Conservation (phyloP, 2,113 vertebrate species). For the human region GRCh38 chr2:238362001-238362500, state of each 20-base stretch:
- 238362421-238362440: neutral
- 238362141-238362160: neutral
- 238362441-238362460: neutral
- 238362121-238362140: neutral
- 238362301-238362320: neutral
- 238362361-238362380: neutral
- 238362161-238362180: neutral
- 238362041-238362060: neutral
- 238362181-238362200: too few relatives aligned
- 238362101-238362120: neutral
- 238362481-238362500: neutral
- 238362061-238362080: neutral
- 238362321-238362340: neutral
- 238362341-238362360: neutral
- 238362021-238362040: neutral
- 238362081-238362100: neutral
- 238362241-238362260: neutral
- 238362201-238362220: neutral
- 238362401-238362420: neutral
- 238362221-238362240: neutral
- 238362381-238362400: neutral
- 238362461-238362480: neutral
- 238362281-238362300: neutral
- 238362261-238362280: neutral
- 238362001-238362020: neutral